phyloP scores from a whole-genome alignment of 1,140 invertebrate genomes.

The Drosophila eugracilis region DNA sequence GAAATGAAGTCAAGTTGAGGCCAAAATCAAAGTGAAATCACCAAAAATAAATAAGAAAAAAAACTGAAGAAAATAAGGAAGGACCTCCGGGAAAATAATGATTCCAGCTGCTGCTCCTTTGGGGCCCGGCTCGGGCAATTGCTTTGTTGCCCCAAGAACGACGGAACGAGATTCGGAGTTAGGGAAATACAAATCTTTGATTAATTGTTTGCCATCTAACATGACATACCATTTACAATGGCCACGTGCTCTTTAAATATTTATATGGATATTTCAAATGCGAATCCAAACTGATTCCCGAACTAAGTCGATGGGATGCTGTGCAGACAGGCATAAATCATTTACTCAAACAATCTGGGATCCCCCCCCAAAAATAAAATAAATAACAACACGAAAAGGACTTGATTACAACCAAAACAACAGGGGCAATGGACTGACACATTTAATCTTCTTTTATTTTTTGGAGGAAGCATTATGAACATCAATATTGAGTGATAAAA shows the following conservation, averaged over 20 bases:
- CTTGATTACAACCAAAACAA: slow-evolving; percentile 37
- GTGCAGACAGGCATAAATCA: slow-evolving; percentile 70
- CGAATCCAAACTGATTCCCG: slow-evolving; percentile 42
- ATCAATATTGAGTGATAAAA: slow-evolving; percentile 10
- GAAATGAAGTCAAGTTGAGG: slow-evolving; percentile 14
- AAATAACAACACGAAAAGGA: slow-evolving; percentile 18
- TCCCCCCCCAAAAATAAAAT: slow-evolving; percentile 1
- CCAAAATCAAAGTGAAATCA: slow-evolving; percentile 9
- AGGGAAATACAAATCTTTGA: slow-evolving; percentile 77
- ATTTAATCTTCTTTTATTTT: slow-evolving; percentile 49
- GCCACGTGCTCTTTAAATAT: slow-evolving; percentile 82
- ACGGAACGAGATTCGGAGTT: slow-evolving; percentile 20
- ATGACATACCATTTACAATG: slow-evolving; percentile 80
- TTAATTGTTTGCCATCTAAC: slow-evolving; percentile 76
- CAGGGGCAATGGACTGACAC: slow-evolving; percentile 13
- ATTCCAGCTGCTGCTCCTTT: slow-evolving; percentile 41
- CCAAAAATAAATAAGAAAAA: neutral
- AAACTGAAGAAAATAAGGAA: neutral
- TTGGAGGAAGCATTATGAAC: slow-evolving; percentile 3
- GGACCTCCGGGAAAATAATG: slow-evolving; percentile 21
- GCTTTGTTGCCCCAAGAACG: slow-evolving; percentile 11
- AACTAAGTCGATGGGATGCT: slow-evolving; percentile 8
- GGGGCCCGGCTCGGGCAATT: slow-evolving; percentile 20
- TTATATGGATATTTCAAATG: slow-evolving; percentile 57
- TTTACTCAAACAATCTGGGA: slow-evolving; percentile 49